Evolutionary conservation across 2,113 vertebrate genomes (phyloP).

Genomic region (Coreoperca whiteheadi): DNA sequence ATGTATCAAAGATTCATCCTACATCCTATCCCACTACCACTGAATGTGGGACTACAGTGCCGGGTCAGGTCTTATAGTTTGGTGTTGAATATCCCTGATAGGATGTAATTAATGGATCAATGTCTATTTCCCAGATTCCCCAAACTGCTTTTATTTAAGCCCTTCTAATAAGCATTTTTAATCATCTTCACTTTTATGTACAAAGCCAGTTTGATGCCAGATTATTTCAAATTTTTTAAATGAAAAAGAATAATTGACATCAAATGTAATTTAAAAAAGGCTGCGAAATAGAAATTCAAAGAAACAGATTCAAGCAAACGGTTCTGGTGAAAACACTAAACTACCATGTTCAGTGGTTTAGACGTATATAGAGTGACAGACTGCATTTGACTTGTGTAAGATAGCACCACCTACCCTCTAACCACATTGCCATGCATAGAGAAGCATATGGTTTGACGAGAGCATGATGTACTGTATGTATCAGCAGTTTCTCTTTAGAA

Average conservation of each 20-base stretch:
- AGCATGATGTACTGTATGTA: slow-evolving; percentile 52
- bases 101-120: not conserved
- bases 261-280: not conserved
- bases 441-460: slow-evolving; percentile 32
- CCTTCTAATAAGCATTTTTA: not conserved
- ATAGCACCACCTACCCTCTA: slow-evolving; percentile 32
- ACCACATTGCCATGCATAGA: slow-evolving; percentile 53
- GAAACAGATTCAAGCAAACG: not conserved
- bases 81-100: not conserved
- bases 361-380: slow-evolving; percentile 14
- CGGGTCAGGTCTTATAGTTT: not conserved
- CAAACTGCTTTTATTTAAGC: not conserved
- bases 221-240: not conserved
- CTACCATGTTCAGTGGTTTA: not conserved
- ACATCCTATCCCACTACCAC: not conserved
- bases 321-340: not conserved
- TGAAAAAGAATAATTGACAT: not conserved
- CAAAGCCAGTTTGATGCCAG: not conserved
- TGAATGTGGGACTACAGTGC: not conserved
- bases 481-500: slow-evolving; percentile 62
- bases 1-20: slow-evolving; percentile 5
- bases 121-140: not conserved
- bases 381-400: slow-evolving; percentile 1
- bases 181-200: not conserved
- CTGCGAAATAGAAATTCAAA: not conserved